Conservation (phyloP, 2,113 vertebrate species). For the Guaruba guarouba region DNA sequence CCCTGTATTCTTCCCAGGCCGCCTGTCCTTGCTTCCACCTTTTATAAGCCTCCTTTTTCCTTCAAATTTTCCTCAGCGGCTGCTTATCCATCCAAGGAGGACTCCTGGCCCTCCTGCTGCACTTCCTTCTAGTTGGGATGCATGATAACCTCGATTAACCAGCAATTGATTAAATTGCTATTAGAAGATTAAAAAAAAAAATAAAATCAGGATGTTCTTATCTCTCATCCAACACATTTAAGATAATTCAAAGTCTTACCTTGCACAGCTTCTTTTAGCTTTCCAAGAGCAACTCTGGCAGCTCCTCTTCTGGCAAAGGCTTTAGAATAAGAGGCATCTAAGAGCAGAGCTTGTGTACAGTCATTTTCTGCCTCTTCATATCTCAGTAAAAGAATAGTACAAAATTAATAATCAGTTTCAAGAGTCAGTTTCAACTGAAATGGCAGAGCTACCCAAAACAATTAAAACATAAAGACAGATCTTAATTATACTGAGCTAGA, state of each 20-base stretch:
- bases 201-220: background rate
- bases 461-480: background rate
- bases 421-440: background rate
- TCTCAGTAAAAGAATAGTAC: constrained; percentile 64
- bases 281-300: constrained; percentile 86
- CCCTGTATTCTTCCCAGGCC: too few relatives aligned
- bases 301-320: constrained; percentile 92
- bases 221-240: background rate
- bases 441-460: background rate
- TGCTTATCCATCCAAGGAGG: too few relatives aligned
- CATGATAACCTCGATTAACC: background rate
- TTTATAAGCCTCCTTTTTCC: too few relatives aligned
- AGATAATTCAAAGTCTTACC: constrained; percentile 71
- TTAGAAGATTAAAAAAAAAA: background rate
- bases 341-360: constrained; percentile 83
- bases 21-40: too few relatives aligned
- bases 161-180: background rate
- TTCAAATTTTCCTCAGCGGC: too few relatives aligned
- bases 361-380: constrained; percentile 90
- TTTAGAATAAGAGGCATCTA: constrained; percentile 90
- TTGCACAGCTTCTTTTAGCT: constrained; percentile 83
- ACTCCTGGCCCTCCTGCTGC: too few relatives aligned
- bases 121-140: too few relatives aligned
- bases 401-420: constrained; percentile 10
- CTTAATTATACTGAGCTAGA: background rate